Evolutionary conservation across 2,888 invertebrate species (phyloP).

Genomic region (Sialis lutaria): DNA sequence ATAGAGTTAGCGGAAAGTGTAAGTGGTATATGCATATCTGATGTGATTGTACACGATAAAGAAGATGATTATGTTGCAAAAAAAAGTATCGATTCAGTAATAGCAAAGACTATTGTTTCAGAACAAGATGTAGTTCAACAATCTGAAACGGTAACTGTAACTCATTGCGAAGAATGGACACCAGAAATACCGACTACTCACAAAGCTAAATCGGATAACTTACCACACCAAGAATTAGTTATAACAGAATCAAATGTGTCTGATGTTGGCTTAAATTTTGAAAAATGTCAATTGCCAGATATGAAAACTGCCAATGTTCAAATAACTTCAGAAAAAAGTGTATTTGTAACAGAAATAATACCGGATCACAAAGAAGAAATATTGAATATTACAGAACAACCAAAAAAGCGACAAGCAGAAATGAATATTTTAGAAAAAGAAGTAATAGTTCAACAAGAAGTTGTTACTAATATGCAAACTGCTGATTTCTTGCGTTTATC

Average conservation of each 20-base stretch:
- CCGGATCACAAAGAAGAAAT: conserved; percentile 32
- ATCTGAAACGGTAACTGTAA: conserved; percentile 27
- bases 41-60: conserved; percentile 26
- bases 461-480: conserved; percentile 25
- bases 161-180: conserved; percentile 25
- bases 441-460: conserved; percentile 31
- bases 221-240: conserved; percentile 30
- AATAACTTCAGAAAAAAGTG: conserved; percentile 36
- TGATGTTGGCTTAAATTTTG: conserved; percentile 32
- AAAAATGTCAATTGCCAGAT: conserved; percentile 32
- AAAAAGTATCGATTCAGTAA: conserved; percentile 21
- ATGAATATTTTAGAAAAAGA: conserved; percentile 30
- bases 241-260: conserved; percentile 31
- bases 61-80: conserved; percentile 24
- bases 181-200: conserved; percentile 25
- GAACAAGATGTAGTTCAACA: conserved; percentile 28
- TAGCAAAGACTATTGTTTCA: conserved; percentile 25
- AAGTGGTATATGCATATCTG: conserved; percentile 23
- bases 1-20: conserved; percentile 19
- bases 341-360: conserved; percentile 40
- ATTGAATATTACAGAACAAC: conserved; percentile 22
- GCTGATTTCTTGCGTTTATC: conserved; percentile 25
- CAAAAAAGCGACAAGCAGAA: conserved; percentile 31
- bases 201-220: conserved; percentile 29
- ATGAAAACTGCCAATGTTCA: conserved; percentile 33